Evolutionary conservation across 2,888 invertebrate genomes (phyloP), one percentile per base, ranked within the genome.

Genomic region (Drosophila melanosoma): DNA sequence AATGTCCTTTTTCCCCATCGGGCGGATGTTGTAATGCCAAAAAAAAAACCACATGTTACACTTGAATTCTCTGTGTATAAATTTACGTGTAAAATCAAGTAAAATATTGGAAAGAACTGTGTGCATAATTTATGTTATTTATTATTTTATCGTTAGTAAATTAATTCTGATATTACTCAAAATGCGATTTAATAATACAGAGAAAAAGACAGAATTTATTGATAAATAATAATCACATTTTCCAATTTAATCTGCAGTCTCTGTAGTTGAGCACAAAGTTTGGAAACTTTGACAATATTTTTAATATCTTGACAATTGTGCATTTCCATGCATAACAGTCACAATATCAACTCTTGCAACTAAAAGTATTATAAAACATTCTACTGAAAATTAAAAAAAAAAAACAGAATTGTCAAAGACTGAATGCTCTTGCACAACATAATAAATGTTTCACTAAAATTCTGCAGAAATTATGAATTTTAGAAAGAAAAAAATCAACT

Each of bases 271-370:
- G n/a, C 38, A 29, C 12, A 40, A 56, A 61, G 51, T 38, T 36
- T 10, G 4, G 17, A 68, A 67, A 69, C 45, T 69, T 63, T 51
- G 4, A 2, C 48, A 59, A 36, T 59, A 15, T 56, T 61, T 36
- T 74, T 64, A 62, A 70, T 74, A 77, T 61, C 70, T 66, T 70
- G 67, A 64, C 77, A 74, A 74, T 54, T 75, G 69, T 64, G 60
- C 33, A 48, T 48, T 54, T 57, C 20, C 58, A 45, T 42, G 45
- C 42, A 26, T 38, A 67, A 60, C 57, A 64, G 69, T 64, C 33
- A 64, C 54, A 74, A 69, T 59, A 42, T 36, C 56, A 62, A 57
- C 60, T 67, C 23, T 15, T 42, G 32, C 48, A 54, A 63, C 58
- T 35, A 57, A 73, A 63, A 36, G 17, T 23, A 53, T 33, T 33